These are phyloP conservation scores for Arrhamphus sclerolepis DNA, from an alignment of 2,797 vertebrate species.

Conservation along the genomic window DNA sequence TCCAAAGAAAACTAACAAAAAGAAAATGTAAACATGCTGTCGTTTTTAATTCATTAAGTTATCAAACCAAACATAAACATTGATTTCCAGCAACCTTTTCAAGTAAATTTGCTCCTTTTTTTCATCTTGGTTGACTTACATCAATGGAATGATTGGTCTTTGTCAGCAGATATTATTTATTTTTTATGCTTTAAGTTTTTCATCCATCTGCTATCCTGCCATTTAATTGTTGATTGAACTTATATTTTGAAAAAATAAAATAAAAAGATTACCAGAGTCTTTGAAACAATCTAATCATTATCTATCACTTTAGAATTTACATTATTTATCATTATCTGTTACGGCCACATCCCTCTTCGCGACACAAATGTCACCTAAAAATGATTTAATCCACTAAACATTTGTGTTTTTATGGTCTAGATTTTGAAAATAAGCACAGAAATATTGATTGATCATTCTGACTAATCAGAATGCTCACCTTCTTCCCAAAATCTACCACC, in stretches of 20 bases:
- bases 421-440: not conserved
- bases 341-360: too few species aligned
- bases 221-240: not conserved
- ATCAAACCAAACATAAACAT: too few species aligned
- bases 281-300: not conserved
- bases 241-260: not conserved
- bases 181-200: not conserved
- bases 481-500: conserved; percentile 29
- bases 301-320: not conserved
- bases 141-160: not conserved
- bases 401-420: not conserved
- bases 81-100: too few species aligned
- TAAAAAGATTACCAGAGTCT: too few species aligned
- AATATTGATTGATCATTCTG: too few species aligned
- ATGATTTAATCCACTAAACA: too few species aligned
- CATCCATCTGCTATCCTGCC: not conserved
- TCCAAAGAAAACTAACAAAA: too few species aligned
- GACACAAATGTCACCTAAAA: too few species aligned
- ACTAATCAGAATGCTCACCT: not conserved
- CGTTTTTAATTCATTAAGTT: too few species aligned
- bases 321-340: not conserved
- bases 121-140: too few species aligned
- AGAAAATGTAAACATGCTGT: too few species aligned
- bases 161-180: not conserved
- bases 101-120: too few species aligned